Base-by-base conservation (phyloP, 2,113 vertebrate species). In the Sylvia atricapilla region DNA sequence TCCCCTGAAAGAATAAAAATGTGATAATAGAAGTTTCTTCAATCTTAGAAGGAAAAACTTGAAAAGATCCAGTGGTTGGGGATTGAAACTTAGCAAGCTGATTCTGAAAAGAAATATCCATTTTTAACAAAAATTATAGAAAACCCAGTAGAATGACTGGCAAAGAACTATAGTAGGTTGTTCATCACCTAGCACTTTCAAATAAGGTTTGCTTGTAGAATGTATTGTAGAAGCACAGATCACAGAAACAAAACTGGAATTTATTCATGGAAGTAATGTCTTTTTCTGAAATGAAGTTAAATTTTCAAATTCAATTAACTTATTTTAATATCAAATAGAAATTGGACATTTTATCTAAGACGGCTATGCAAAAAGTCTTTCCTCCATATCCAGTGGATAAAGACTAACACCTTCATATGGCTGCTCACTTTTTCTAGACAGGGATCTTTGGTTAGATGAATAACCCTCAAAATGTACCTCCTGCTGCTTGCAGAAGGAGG, bases 1-100 rank as follows among this genome's bases (percentile, higher is more conserved):
- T 39, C n/a, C 13, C 52, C 23, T 35, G 39, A 89, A 50, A 55
- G 50, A 91, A 91, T 93, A 89, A 91, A 96, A 94, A 70, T 63
- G 30, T 84, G 63, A 19, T 86, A 63, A 66, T 47, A 94, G n/a
- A 87, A 62, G 33, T 68, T 94, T 84, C 64, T 62, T 81, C 24
- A 50, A 39, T 84, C 60, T 84, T 78, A 89, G 68, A 92, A 87
- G 13, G 39, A 89, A 89, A 93, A 90, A 31, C 16, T 64, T 90
- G 12, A 88, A 72, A 87, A 87, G 69, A 82, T 68, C 15, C 14
- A 43, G 27, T 35, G 35, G 27, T 43, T 74, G 43, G 2, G 33
- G 46, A 81, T 18, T 73, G 43, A 76, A 89, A 74, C 23, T 46
- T 80, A 10, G 17, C 22, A 92, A 86, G 64, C 4, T 21, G 37